Base-by-base conservation (phyloP, 2,888 invertebrate genomes). In the Hesperia comma region DNA sequence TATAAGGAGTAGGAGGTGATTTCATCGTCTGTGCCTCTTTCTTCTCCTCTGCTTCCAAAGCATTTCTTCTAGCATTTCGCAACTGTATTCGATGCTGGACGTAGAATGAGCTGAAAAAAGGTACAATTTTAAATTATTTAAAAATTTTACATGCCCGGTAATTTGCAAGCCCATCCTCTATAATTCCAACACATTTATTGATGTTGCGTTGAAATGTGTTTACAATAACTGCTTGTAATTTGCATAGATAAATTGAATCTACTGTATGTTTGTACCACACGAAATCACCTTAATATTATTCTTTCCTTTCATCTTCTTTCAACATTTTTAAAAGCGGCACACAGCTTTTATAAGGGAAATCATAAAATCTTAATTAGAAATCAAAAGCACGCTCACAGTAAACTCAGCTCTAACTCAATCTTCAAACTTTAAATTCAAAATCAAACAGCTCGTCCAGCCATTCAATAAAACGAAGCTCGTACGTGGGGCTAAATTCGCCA, bases 11-110 rank as follows among this genome's bases (percentile, higher is more conserved):
- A 15, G 46, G 46, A 8, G 19, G 15, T 19, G 61, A 19, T 69
- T 80, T 85, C 12, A 77, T 79, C 0, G 71, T 63, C 61, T 80
- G 79, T 0, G 72, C 71, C 54, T 84, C 84, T 69, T 80, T 82
- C 33, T 81, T 85, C 21, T 86, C 83, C 77, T 89, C 87, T 10
- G 82, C 82, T 74, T 86, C 86, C 7, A 89, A 70, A 0, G 88
- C 90, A 54, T 74, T 79, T 69, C 87, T 87, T 69, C 90, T 83
- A 43, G 84, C 79, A 14, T 72, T 77, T 51, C 71, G 81, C 4
- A 79, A 26, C 55, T 79, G 77, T 73, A 71, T 79, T 72, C 82
- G 81, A 55, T 88, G 82, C 58, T 87, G 85, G 2, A 72, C 69
- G 76, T 81, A 90, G 75, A 92, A 91, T 19, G 75, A 77, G 64